phyloP scores from a whole-genome alignment of 1,140 invertebrate genomes.

The Pentalonia nigronervosa region DNA sequence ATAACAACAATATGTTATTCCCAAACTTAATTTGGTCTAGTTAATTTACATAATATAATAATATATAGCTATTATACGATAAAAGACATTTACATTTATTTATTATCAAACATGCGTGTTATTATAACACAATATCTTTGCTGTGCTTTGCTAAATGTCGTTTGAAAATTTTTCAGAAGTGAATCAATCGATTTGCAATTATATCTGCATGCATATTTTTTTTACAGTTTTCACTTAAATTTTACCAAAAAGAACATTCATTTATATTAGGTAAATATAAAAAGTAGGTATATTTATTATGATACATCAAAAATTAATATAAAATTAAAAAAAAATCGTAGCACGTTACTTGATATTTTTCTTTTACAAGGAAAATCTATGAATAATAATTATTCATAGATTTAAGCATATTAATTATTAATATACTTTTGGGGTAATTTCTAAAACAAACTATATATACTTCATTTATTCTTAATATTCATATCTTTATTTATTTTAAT shows the following conservation, averaged over 20 bases:
- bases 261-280: no score
- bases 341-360: no score
- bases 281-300: no score
- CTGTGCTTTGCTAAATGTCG: not conserved
- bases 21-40: not conserved
- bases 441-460: no score
- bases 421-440: no score
- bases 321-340: no score
- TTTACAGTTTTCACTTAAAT: not conserved
- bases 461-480: no score
- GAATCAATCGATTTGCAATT: not conserved
- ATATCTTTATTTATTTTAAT: no score
- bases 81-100: not conserved
- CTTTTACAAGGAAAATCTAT: no score
- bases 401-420: no score
- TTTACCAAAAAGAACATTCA: not conserved
- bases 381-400: no score
- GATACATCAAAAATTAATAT: no score
- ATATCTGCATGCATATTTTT: not conserved
- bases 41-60: not conserved
- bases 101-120: not conserved
- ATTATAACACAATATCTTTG: not conserved
- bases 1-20: not conserved
- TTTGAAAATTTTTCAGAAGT: not conserved
- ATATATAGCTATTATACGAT: not conserved